Percentiles rank a stretch among this genome's conserved stretches.
Conservation (phyloP, 2,888 invertebrate genomes). For the Euplexia lucipara region DNA sequence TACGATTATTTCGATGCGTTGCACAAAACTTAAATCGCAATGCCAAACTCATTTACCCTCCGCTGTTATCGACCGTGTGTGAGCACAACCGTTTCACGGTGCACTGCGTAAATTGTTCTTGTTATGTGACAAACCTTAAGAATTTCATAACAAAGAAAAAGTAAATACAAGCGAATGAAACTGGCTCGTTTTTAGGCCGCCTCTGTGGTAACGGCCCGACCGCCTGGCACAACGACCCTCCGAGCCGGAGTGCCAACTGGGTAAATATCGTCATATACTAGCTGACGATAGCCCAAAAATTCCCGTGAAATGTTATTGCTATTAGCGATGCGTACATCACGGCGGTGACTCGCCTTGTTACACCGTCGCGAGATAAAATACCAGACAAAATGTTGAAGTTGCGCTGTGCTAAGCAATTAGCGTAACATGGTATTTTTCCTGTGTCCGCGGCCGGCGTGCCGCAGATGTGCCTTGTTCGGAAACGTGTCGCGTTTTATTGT, state of each 20-base stretch:
- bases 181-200: conserved; percentile 60
- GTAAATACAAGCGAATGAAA: conserved; percentile 62
- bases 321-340: conserved; percentile 65
- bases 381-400: conserved; percentile 71
- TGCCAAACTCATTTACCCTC: conserved; percentile 45
- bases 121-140: conserved; percentile 52
- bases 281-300: conserved; percentile 40
- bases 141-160: conserved; percentile 60
- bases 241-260: conserved; percentile 65
- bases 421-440: conserved; percentile 63
- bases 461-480: conserved; percentile 50
- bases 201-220: conserved; percentile 55
- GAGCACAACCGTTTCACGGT: conserved; percentile 43
- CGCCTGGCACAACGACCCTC: conserved; percentile 56
- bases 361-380: conserved; percentile 60
- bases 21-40: conserved; percentile 52
- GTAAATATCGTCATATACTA: conserved; percentile 61
- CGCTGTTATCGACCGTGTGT: conserved; percentile 39
- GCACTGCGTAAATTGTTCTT: conserved; percentile 44
- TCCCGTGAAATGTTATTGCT: conserved; percentile 52
- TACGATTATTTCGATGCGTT: conserved; percentile 54
- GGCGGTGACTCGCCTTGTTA: conserved; percentile 54
- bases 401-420: conserved; percentile 73
- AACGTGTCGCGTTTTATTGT: conserved; percentile 53
- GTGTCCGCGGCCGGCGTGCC: conserved; percentile 29